A percentile compares a stretch with the other conserved stretches of the same genome.
These are phyloP conservation scores for Neoarius graeffei DNA, from an alignment of 2,113 vertebrate species.

Conservation along the genomic window DNA sequence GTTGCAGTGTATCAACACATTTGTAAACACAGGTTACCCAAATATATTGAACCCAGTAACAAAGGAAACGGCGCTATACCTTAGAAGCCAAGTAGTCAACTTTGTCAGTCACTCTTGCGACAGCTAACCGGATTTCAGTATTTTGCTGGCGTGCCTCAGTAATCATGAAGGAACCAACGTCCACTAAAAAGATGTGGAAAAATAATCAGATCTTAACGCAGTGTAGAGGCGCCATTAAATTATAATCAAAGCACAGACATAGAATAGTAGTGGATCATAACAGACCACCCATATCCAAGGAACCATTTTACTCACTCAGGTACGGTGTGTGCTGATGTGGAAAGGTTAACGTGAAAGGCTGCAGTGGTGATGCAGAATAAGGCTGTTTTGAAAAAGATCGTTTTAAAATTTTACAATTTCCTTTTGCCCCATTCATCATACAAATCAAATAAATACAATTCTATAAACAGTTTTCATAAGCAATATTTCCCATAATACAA, in stretches of 20 bases:
- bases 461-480: not conserved
- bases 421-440: not conserved
- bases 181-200: constrained; percentile 41
- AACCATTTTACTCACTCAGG: constrained; percentile 21
- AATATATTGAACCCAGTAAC: not conserved
- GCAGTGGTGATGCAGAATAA: constrained; percentile 60
- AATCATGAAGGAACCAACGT: constrained; percentile 81
- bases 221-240: not conserved
- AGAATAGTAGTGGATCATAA: not conserved
- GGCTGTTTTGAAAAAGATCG: constrained; percentile 54
- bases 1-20: not conserved
- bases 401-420: not conserved
- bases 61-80: constrained; percentile 61
- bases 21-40: not conserved
- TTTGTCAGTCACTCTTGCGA: constrained; percentile 81
- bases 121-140: constrained; percentile 79
- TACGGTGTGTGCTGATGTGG: constrained; percentile 24
- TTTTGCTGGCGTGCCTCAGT: constrained; percentile 82
- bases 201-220: not conserved
- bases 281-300: not conserved
- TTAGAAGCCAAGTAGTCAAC: constrained; percentile 80
- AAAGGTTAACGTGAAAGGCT: not conserved
- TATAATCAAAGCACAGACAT: not conserved
- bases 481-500: not conserved
- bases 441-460: not conserved